A percentile compares a stretch with the other conserved stretches of the same genome.
Conservation (phyloP, 2,113 vertebrate species). For the Eudyptes chrysolophus region DNA sequence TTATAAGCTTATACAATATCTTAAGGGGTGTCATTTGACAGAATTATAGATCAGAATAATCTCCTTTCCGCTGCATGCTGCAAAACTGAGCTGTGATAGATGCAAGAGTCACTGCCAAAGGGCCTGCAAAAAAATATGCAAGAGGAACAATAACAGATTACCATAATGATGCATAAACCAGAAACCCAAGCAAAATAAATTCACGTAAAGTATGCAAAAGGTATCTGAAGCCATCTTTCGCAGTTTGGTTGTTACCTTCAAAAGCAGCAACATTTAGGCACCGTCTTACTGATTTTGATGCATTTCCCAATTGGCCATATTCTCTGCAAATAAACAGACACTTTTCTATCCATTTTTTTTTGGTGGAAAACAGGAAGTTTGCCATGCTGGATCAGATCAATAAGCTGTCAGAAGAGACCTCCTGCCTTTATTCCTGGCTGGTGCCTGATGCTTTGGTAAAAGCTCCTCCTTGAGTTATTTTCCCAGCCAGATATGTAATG, state of each 20-base stretch:
- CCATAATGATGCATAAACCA: not conserved
- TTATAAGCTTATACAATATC: not conserved
- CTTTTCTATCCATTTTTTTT: not conserved
- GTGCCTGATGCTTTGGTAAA: not conserved
- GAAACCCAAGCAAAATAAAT: not conserved
- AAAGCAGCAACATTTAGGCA: not conserved
- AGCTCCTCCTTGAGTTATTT: not conserved
- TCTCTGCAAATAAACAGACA: not conserved
- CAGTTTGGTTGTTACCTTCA: not conserved
- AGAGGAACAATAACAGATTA: not conserved
- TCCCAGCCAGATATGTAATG: not conserved
- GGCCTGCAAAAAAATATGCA: conserved; percentile 22
- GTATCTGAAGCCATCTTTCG: not conserved
- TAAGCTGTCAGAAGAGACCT: not conserved
- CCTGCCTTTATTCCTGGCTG: not conserved
- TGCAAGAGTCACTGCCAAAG: not conserved
- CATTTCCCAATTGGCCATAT: not conserved
- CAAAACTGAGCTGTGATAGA: conserved; percentile 12
- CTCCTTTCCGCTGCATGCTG: not conserved
- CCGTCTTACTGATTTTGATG: not conserved
- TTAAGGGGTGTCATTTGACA: not conserved
- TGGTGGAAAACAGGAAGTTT: not conserved
- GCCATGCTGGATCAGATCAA: not conserved
- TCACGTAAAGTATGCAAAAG: not conserved
- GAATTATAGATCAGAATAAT: conserved; percentile 18